These are phyloP conservation scores for Macrophya annulata DNA, from an alignment of 2,888 invertebrate species.

Conservation along the genomic window DNA sequence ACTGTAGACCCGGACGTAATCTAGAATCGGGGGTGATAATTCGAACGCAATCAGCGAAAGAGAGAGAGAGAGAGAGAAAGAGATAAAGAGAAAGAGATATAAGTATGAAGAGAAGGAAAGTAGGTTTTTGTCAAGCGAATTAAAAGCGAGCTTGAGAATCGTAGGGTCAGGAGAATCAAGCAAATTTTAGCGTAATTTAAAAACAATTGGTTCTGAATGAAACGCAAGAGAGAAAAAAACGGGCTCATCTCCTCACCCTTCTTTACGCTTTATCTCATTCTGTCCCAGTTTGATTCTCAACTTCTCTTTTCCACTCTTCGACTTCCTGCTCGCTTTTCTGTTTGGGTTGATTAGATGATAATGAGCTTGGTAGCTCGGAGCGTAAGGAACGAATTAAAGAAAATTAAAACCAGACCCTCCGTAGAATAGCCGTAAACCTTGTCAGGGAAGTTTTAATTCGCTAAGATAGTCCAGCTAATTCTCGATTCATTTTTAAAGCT, in stretches of 20 bases:
- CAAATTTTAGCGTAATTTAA: slow-evolving; percentile 34
- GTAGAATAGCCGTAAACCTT: neutral
- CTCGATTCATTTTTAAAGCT: neutral
- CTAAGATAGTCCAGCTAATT: neutral
- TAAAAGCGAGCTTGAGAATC: neutral
- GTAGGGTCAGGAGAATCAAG: slow-evolving; percentile 15
- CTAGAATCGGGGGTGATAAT: slow-evolving; percentile 42
- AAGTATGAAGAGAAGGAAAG: neutral
- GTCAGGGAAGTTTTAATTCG: slow-evolving; percentile 5
- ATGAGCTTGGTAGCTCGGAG: slow-evolving; percentile 29
- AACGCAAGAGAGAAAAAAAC: slow-evolving; percentile 21
- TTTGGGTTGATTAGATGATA: slow-evolving; percentile 54
- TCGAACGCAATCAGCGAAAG: slow-evolving; percentile 11
- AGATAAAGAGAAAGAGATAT: neutral
- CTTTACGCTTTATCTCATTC: neutral
- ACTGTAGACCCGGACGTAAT: slow-evolving; percentile 36
- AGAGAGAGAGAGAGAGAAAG: neutral
- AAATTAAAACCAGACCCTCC: slow-evolving; percentile 20
- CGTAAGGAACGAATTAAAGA: slow-evolving; percentile 30
- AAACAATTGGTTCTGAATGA: slow-evolving; percentile 14
- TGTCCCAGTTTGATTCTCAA: neutral
- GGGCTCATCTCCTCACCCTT: slow-evolving; percentile 6
- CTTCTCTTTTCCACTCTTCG: neutral
- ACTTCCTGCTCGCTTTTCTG: slow-evolving; percentile 14
- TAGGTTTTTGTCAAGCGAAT: neutral